Evolutionary conservation across 2,113 vertebrate species (phyloP), one percentile per base, ranked within the genome.

Genomic region (Talpa occidentalis): DNA sequence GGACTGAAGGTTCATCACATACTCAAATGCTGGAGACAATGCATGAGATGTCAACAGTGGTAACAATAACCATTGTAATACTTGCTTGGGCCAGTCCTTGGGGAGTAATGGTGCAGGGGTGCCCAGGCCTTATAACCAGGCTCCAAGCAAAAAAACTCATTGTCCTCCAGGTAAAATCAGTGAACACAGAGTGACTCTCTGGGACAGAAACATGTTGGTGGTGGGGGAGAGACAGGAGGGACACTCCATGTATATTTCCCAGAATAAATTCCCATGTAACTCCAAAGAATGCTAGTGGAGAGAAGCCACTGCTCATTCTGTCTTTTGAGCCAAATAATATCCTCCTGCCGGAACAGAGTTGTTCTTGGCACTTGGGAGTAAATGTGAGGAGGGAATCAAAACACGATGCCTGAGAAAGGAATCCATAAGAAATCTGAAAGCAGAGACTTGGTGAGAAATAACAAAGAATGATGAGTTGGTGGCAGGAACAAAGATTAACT

Each of bases 401-500:
- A 90, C 66, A 56, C 2, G 26, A 62, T 10, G 59, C 88, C 81
- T 40, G 35, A 76, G 87, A 90, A 91, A 95, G 60, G 83, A 92
- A 95, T 81, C 60, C 40, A 10, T 56, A 54, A 60, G 91, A 86
- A 89, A 88, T 77, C 76, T 79, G 62, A 86, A 97, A 79, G 49
- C 91, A 69, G 77, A 79, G n/a, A 32, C 70, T 2, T 32, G 40
- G 17, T 87, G 84, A 94, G 76, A 81, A 76, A 67, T 26, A 90
- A 80, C 84, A 88, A 70, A 89, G 66, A 42, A 35, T 78, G 82
- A 78, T 3, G 64, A 56, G 9, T 70, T 19, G 3, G 40, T 56
- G 77, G 56, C 56, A 47, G 78, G 80, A 94, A 90, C n/a, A 93
- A 64, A 95, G 84, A 95, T 90, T 64, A 96, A 81, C 79, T 80